phyloP scores from a whole-genome alignment of 2,888 invertebrate genomes.

The Acanthoscelides obtectus region DNA sequence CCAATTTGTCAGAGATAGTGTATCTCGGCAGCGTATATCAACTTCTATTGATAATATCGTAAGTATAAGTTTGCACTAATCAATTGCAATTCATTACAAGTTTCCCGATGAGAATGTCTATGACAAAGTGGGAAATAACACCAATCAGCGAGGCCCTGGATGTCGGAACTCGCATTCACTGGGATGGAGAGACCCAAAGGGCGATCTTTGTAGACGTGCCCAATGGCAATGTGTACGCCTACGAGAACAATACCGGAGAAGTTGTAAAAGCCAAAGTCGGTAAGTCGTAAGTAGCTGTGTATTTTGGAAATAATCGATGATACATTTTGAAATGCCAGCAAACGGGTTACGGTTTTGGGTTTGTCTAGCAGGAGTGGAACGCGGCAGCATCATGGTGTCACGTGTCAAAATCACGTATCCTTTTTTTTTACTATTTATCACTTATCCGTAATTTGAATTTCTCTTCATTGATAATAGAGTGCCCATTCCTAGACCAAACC shows the following conservation, averaged over 20 bases:
- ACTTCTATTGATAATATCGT: background rate
- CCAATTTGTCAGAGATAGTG: background rate
- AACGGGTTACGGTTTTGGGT: no score
- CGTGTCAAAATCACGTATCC: no score
- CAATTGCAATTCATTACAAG: background rate
- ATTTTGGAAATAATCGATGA: no score
- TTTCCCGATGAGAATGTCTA: background rate
- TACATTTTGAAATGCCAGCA: no score
- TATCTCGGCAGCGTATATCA: background rate
- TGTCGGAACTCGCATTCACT: slow-evolving; percentile 68
- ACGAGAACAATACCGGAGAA: slow-evolving; percentile 27
- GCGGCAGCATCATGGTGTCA: no score
- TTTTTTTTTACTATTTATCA: no score
- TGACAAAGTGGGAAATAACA: slow-evolving; percentile 1
- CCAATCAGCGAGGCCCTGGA: slow-evolving; percentile 4
- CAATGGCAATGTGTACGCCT: slow-evolving; percentile 31
- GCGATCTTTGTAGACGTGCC: slow-evolving; percentile 63
- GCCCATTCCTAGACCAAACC: no score
- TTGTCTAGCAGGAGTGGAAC: no score
- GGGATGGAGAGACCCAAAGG: slow-evolving; percentile 57
- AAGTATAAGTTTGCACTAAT: background rate
- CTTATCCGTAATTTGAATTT: no score
- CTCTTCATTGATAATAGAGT: no score
- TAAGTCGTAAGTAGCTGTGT: slow-evolving; percentile 1
- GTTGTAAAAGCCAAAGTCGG: slow-evolving; percentile 27